These are phyloP conservation scores for Scomber japonicus DNA, from an alignment of 2,113 vertebrate species.

Conservation along the genomic window DNA sequence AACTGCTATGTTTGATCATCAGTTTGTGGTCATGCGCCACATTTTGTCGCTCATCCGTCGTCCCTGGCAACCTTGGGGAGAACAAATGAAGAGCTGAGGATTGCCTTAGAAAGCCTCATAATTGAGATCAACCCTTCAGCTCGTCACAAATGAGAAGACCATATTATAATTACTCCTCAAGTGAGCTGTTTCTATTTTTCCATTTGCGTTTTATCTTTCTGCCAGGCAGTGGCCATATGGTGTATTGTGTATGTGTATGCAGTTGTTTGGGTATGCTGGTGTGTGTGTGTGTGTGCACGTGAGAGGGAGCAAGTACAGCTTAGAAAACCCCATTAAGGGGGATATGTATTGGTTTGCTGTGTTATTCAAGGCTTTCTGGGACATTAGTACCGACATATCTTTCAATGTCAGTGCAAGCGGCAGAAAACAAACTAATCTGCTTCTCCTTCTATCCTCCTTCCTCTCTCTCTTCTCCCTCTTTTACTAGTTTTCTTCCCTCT, in stretches of 20 bases:
- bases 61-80: slow-evolving; percentile 60
- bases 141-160: slow-evolving; percentile 68
- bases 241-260: slow-evolving; percentile 43
- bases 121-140: slow-evolving; percentile 70
- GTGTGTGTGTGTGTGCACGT: slow-evolving; percentile 9
- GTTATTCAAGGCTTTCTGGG: slow-evolving; percentile 76
- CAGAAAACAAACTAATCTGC: slow-evolving; percentile 77
- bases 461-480: slow-evolving; percentile 34
- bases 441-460: slow-evolving; percentile 30
- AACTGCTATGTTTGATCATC: slow-evolving; percentile 43
- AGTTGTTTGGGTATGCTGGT: slow-evolving; percentile 9
- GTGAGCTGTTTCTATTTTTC: slow-evolving; percentile 59
- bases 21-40: slow-evolving; percentile 40
- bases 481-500: slow-evolving; percentile 48
- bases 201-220: slow-evolving; percentile 69
- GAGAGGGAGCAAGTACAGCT: slow-evolving; percentile 55
- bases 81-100: slow-evolving; percentile 43
- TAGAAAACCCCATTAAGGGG: slow-evolving; percentile 74
- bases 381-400: slow-evolving; percentile 73
- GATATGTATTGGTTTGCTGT: slow-evolving; percentile 74
- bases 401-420: slow-evolving; percentile 70
- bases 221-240: slow-evolving; percentile 63
- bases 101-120: slow-evolving; percentile 48
- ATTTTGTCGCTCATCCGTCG: slow-evolving; percentile 10
- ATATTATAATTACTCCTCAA: slow-evolving; percentile 70